Percentiles rank a stretch among this genome's conserved stretches.
These are phyloP conservation scores for Neoascia interrupta DNA, from an alignment of 2,888 invertebrate species.

Conservation along the genomic window DNA sequence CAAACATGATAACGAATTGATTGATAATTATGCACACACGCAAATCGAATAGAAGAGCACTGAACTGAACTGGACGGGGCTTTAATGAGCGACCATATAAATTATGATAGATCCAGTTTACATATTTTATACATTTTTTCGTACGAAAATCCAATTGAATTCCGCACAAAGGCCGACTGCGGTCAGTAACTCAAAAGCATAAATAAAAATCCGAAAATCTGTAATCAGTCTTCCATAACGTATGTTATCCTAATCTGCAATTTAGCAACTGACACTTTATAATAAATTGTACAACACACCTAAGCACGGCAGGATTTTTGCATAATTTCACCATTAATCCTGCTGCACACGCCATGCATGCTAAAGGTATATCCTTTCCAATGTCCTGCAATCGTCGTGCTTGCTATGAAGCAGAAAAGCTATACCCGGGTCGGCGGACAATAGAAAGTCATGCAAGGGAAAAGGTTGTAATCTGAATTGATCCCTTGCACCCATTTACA, in stretches of 20 bases:
- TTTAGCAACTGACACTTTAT: conserved; percentile 59
- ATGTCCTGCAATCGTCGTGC: conserved; percentile 34
- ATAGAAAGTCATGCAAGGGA: conserved; percentile 56
- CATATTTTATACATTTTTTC: no score
- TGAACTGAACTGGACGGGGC: no score
- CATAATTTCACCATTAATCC: conserved; percentile 66
- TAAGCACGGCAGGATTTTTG: conserved; percentile 60
- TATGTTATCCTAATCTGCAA: conserved; percentile 64
- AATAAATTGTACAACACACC: conserved; percentile 66
- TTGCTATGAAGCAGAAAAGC: no score
- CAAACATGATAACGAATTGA: conserved; percentile 36
- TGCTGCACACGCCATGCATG: conserved; percentile 65
- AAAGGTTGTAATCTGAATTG: conserved; percentile 55
- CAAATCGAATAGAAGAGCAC: background rate
- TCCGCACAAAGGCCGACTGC: conserved; percentile 1
- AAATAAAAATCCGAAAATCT: background rate
- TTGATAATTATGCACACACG: conserved; percentile 25
- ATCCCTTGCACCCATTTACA: conserved; percentile 33
- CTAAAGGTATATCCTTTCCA: conserved; percentile 25
- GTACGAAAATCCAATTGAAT: background rate
- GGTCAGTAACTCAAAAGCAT: background rate
- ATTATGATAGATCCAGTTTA: background rate
- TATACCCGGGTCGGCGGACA: conserved; percentile 12
- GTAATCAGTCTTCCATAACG: conserved; percentile 62
- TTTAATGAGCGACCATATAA: no score